Evolutionary conservation across 2,888 invertebrate genomes (phyloP).

Genomic region (Cheilosia grossa): DNA sequence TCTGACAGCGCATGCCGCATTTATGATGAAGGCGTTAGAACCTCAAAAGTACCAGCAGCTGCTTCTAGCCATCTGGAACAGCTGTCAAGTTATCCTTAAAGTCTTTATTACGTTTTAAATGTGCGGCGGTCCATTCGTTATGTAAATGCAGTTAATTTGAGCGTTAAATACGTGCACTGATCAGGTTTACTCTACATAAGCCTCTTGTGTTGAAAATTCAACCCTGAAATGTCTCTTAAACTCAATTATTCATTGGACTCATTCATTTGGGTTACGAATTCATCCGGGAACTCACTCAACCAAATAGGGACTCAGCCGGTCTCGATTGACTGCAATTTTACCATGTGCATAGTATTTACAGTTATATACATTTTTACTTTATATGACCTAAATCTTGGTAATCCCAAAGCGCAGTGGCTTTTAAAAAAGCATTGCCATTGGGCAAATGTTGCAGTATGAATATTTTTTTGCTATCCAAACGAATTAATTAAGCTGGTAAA

Average conservation of each 20-base stretch:
- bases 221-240: neutral
- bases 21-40: neutral
- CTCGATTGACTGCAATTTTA: neutral
- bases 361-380: neutral
- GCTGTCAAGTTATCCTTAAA: neutral
- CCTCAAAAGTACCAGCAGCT: neutral
- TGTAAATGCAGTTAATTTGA: slow-evolving; percentile 2
- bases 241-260: neutral
- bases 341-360: neutral
- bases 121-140: neutral
- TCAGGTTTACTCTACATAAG: neutral
- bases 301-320: neutral
- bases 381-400: neutral
- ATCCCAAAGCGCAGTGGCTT: neutral
- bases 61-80: neutral
- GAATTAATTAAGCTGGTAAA: too few species aligned
- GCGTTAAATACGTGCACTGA: neutral
- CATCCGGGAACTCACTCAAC: neutral
- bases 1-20: neutral
- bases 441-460: neutral
- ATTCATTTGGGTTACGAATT: neutral
- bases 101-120: neutral
- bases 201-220: neutral
- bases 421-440: neutral
- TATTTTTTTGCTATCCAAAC: neutral